Evolutionary conservation across 2,113 vertebrate species (phyloP).

Genomic region (Kryptolebias marmoratus): DNA sequence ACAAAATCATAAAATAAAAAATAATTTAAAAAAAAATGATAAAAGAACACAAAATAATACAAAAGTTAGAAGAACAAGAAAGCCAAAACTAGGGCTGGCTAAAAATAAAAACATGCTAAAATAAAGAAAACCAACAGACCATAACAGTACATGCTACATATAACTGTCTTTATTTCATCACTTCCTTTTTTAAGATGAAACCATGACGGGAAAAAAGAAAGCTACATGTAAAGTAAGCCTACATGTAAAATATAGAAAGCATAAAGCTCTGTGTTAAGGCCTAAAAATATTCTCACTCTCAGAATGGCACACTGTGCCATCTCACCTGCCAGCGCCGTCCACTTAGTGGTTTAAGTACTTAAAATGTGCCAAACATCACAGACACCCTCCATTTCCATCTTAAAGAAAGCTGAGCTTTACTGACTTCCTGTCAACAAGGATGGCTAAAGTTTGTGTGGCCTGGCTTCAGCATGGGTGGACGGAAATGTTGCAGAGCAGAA

Average conservation of each 20-base stretch:
- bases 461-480: constrained; percentile 11
- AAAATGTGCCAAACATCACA: constrained; percentile 66
- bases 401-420: constrained; percentile 56
- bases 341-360: constrained; percentile 70
- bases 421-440: constrained; percentile 54
- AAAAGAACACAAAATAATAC: neutral
- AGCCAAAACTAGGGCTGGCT: neutral
- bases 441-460: constrained; percentile 61
- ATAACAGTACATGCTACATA: neutral
- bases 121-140: neutral
- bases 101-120: neutral
- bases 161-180: neutral
- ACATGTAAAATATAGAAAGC: neutral
- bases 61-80: neutral
- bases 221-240: neutral
- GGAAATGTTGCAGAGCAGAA: constrained; percentile 11
- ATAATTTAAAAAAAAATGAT: neutral
- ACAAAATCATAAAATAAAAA: too few relatives aligned
- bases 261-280: constrained; percentile 44
- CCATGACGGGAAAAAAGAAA: neutral
- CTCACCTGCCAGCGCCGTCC: constrained; percentile 58
- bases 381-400: constrained; percentile 69
- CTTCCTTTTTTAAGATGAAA: neutral
- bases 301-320: constrained; percentile 61
- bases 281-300: constrained; percentile 55